These are phyloP conservation scores for Anseranas semipalmata DNA, from an alignment of 2,113 vertebrate genomes.

Conservation along the genomic window DNA sequence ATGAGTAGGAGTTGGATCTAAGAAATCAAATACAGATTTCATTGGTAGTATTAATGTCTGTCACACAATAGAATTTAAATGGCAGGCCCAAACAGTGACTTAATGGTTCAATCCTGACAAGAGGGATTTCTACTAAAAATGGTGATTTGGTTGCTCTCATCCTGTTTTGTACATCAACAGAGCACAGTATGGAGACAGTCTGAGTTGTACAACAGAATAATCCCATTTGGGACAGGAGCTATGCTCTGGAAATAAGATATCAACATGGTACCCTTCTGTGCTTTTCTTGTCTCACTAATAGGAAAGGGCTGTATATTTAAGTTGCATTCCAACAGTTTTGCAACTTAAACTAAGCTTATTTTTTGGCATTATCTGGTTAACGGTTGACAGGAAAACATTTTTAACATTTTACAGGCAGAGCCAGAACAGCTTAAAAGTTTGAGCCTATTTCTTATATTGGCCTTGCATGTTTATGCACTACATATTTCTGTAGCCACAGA, in stretches of 20 bases:
- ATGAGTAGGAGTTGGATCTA: neutral
- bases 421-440: neutral
- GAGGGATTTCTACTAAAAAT: neutral
- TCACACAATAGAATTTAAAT: neutral
- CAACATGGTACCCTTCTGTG: neutral
- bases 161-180: neutral
- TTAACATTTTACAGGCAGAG: neutral
- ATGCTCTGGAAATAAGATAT: neutral
- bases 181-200: neutral
- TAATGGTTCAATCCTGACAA: neutral
- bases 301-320: neutral
- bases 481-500: neutral
- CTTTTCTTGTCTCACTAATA: neutral
- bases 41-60: neutral
- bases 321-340: neutral
- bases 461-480: neutral
- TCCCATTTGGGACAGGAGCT: neutral
- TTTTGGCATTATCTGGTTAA: neutral
- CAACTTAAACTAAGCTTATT: neutral
- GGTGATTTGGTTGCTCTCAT: neutral
- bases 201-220: neutral
- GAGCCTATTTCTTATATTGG: neutral
- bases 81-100: neutral
- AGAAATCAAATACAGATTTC: neutral
- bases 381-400: neutral